A percentile compares a stretch with the other conserved stretches of the same genome.
Conservation (phyloP, 2,797 vertebrate species). For the Oreochromis grahami region DNA sequence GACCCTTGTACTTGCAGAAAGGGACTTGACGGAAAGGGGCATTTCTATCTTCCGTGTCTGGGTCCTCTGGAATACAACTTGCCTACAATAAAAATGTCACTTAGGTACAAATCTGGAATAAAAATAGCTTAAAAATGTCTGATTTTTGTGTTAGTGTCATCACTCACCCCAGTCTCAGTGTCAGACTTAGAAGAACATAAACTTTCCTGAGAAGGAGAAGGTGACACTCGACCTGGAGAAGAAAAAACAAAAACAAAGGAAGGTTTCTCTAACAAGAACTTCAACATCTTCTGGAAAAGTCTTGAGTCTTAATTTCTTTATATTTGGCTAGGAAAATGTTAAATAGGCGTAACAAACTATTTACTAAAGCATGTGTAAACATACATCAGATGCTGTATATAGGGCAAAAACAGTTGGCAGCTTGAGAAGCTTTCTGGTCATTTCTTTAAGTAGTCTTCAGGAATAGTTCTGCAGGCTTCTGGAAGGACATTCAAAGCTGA, state of each 20-base stretch:
- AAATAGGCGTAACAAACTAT: background rate
- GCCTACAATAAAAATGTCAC: constrained; percentile 61
- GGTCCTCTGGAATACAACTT: constrained; percentile 84
- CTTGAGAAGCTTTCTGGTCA: background rate
- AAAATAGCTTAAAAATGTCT: background rate
- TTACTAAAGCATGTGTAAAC: background rate
- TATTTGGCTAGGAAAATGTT: background rate
- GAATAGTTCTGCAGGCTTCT: background rate
- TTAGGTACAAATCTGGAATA: background rate
- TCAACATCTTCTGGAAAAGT: background rate
- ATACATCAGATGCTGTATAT: background rate
- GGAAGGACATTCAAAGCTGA: background rate
- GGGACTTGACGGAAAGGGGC: constrained; percentile 92
- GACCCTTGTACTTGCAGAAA: constrained; percentile 99
- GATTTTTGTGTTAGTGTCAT: background rate
- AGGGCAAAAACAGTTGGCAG: background rate
- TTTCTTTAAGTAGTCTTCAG: background rate
- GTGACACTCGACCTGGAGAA: constrained; percentile 90
- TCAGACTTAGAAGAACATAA: constrained; percentile 97
- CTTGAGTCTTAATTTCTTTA: background rate
- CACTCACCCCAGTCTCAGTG: constrained; percentile 90
- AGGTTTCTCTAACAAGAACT: background rate
- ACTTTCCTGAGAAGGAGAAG: constrained; percentile 98
- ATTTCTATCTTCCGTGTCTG: constrained; percentile 90
- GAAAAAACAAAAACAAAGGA: background rate